phyloP scores from a whole-genome alignment of 1,140 invertebrate species.

The Dermatophagoides farinae region DNA sequence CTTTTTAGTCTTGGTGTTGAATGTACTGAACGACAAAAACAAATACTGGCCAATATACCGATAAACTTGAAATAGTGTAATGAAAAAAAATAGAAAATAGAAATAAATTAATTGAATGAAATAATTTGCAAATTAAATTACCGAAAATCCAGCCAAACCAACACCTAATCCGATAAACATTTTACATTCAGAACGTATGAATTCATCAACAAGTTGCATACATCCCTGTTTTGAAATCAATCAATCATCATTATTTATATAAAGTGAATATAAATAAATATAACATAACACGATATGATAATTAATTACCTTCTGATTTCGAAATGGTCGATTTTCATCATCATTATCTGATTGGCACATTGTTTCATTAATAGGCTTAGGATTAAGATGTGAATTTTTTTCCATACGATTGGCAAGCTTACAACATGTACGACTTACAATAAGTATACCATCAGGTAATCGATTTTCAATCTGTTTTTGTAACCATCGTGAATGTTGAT shows the following conservation, averaged over 20 bases:
- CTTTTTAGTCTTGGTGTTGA: background rate
- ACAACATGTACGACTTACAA: conserved; percentile 57
- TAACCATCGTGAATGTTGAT: conserved; percentile 52
- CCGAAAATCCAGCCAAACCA: conserved; percentile 21
- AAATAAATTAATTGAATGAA: background rate
- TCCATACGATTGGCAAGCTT: conserved; percentile 38
- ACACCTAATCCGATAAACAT: conserved; percentile 40
- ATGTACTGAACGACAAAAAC: conserved; percentile 9
- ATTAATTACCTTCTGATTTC: conserved; percentile 13
- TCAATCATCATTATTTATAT: too few species aligned
- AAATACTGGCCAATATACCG: conserved; percentile 7
- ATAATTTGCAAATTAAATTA: conserved; percentile 13
- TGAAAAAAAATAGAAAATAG: background rate
- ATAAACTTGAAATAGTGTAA: background rate
- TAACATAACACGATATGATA: too few species aligned
- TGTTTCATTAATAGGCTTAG: conserved; percentile 42
- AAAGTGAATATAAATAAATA: background rate
- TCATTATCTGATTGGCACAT: conserved; percentile 45
- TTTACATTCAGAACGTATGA: conserved; percentile 51
- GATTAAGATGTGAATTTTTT: conserved; percentile 45
- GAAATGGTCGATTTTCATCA: conserved; percentile 1
- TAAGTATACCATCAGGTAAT: conserved; percentile 12
- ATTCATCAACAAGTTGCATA: conserved; percentile 42
- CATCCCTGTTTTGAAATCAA: conserved; percentile 37
- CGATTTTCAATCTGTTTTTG: background rate